These are phyloP conservation scores for Istiophorus platypterus DNA, from an alignment of 2,113 vertebrate species.

Conservation along the genomic window DNA sequence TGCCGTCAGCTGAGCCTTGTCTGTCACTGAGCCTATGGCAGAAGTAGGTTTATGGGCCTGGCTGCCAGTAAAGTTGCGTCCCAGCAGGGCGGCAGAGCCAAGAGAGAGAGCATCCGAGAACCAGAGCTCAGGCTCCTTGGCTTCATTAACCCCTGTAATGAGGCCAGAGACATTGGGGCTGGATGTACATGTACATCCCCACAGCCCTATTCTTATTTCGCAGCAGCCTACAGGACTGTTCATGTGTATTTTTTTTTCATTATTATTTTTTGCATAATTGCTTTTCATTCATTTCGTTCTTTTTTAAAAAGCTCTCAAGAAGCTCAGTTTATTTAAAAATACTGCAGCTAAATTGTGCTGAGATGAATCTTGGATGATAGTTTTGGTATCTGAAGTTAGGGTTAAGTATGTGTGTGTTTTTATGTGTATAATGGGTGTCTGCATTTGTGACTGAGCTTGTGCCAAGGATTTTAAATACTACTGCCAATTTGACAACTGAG, in stretches of 20 bases:
- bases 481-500: not conserved
- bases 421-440: not conserved
- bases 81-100: slow-evolving; percentile 49
- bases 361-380: slow-evolving; percentile 41
- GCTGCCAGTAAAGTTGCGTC: slow-evolving; percentile 48
- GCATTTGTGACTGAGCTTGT: not conserved
- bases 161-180: slow-evolving; percentile 66
- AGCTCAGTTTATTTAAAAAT: slow-evolving; percentile 7
- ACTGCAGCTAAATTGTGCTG: not conserved
- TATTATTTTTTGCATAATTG: not conserved
- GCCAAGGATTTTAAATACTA: not conserved
- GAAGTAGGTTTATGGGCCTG: slow-evolving; percentile 86
- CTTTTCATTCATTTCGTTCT: not conserved
- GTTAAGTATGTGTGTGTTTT: not conserved
- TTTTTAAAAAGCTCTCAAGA: slow-evolving; percentile 9
- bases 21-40: slow-evolving; percentile 54
- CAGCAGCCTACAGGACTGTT: not conserved
- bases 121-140: slow-evolving; percentile 41
- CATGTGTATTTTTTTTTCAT: not conserved
- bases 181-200: slow-evolving; percentile 15
- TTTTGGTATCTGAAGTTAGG: slow-evolving; percentile 3
- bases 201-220: not conserved
- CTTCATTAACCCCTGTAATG: slow-evolving; percentile 79
- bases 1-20: slow-evolving; percentile 45
- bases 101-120: slow-evolving; percentile 32